These are phyloP conservation scores for Leptinotarsa defecta DNA, from an alignment of 1,140 invertebrate species.

Conservation along the genomic window DNA sequence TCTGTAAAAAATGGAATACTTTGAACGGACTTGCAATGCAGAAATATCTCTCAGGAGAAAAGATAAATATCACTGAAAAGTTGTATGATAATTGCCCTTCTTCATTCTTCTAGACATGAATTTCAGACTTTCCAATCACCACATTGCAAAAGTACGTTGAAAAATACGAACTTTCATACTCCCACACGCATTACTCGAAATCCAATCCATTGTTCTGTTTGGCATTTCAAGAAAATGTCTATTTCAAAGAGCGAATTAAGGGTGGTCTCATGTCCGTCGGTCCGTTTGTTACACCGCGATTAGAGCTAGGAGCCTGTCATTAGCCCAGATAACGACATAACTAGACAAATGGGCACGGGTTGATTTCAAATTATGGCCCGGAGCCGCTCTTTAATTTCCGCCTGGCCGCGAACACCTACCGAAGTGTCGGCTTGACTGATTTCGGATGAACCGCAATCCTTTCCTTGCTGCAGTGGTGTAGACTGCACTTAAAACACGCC, in stretches of 20 bases:
- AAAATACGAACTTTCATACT: background rate
- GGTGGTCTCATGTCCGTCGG: conserved; percentile 48
- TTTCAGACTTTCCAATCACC: too few relatives aligned
- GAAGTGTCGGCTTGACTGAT: conserved; percentile 26
- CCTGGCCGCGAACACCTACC: conserved; percentile 50
- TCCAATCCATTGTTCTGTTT: conserved; percentile 15
- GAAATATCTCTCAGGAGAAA: too few relatives aligned
- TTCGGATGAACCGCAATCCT: background rate
- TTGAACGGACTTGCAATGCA: too few relatives aligned
- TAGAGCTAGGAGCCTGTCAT: conserved; percentile 53
- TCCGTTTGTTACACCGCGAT: conserved; percentile 43
- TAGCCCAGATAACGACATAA: conserved; percentile 52
- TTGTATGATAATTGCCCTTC: too few relatives aligned
- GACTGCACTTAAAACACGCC: background rate
- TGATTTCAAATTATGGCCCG: conserved; percentile 50
- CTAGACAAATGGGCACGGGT: conserved; percentile 54
- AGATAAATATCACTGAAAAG: too few relatives aligned
- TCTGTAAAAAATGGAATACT: too few relatives aligned
- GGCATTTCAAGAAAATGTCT: conserved; percentile 37
- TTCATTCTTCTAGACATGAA: too few relatives aligned
- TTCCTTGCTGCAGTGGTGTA: background rate
- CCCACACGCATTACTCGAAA: background rate
- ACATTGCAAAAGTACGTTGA: background rate
- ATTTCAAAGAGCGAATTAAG: conserved; percentile 40
- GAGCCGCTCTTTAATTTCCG: conserved; percentile 51